phyloP scores from a whole-genome alignment of 2,888 invertebrate genomes.

The Lycophotia porphyrea region DNA sequence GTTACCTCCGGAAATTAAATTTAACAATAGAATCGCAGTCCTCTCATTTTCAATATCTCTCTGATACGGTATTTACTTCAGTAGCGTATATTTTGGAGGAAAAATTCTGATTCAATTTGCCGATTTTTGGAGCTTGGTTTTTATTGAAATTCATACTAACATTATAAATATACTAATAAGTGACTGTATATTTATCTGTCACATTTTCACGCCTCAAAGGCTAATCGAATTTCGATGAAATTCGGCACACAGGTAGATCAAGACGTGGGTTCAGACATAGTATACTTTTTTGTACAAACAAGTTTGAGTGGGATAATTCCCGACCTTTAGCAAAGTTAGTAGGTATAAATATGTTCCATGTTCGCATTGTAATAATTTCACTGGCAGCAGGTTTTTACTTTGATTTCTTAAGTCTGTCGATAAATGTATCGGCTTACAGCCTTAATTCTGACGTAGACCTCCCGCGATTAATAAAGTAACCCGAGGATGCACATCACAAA shows the following conservation, averaged over 20 bases:
- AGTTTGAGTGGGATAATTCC: not conserved
- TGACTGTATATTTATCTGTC: too few species aligned
- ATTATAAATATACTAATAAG: too few species aligned
- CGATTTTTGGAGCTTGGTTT: not conserved
- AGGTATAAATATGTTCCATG: not conserved
- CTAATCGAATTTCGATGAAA: not conserved
- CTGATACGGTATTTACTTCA: constrained; percentile 40
- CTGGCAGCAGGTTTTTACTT: not conserved
- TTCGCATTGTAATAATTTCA: not conserved
- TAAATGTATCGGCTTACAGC: constrained; percentile 26
- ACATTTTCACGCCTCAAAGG: not conserved
- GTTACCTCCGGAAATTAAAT: constrained; percentile 59
- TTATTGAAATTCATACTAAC: constrained; percentile 17
- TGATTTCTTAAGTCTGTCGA: constrained; percentile 1
- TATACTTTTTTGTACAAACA: not conserved
- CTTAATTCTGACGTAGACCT: constrained; percentile 37
- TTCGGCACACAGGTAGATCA: not conserved
- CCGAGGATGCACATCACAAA: constrained; percentile 73
- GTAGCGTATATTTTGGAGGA: constrained; percentile 26
- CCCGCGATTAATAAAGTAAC: constrained; percentile 70
- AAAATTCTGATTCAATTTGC: constrained; percentile 25
- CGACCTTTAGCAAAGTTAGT: not conserved
- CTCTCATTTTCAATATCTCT: constrained; percentile 40
- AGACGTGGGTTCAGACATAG: not conserved
- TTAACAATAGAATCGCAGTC: constrained; percentile 46